Evolutionary conservation across 2,888 invertebrate genomes (phyloP), one percentile per base, ranked within the genome.

Genomic region (Thecocarcelia acutangulata): DNA sequence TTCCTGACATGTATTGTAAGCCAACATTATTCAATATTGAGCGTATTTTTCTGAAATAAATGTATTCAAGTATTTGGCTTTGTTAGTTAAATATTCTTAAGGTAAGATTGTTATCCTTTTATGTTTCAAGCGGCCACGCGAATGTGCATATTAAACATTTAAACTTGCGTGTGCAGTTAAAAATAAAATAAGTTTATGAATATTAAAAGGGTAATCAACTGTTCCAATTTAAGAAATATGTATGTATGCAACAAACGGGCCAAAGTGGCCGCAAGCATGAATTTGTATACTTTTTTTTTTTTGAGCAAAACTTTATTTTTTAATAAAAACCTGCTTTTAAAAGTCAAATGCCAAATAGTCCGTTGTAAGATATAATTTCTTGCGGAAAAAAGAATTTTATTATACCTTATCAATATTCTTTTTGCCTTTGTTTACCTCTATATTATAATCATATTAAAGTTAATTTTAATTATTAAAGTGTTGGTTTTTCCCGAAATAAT

Each of bases 401-500:
- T n/a, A 1, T 9, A 17, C n/a, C 2, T 37, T 58, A 19, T 40
- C 3, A 19, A 15, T 37, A 40, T 17, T 58, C 48, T n/a, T 21
- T 19, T 42, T 21, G 21, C n/a, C 37, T 58, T 6, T n/a, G 19
- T 24, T 21, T 42, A 19, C 4, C 21, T 42, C 19, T 2, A 72
- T 52, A 33, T 63, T 28, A 44, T 12, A 15, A 17, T 73, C n/a
- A 11, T 33, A 58, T 8, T 12, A 33, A 63, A 63, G 33, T 12
- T 33, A 1, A 42, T 28, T 19, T 13, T 44, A 42, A 64, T 56
- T 33, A 8, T 21, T 13, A 13, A 56, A 37, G 15, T 50, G 58
- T 24, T 13, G 75, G 75, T 50, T 66, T 64, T 75, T 58, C 66
- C 75, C 66, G 68, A 12, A 40, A 37, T 48, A n/a, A 19, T 24